Base-by-base conservation (phyloP, 2,888 invertebrate genomes). In the Hipparchia semele region DNA sequence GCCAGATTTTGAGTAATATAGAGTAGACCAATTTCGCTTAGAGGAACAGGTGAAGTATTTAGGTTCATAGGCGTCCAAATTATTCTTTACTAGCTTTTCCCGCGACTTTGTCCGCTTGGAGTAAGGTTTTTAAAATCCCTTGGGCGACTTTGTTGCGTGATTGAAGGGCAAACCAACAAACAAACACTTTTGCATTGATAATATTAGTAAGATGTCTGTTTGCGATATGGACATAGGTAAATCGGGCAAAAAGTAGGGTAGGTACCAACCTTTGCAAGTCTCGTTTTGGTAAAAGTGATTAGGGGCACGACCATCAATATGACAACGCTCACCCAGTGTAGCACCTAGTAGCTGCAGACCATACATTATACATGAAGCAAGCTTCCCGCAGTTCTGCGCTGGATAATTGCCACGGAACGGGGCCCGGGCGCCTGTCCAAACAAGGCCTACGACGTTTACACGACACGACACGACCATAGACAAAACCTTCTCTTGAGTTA, bases 321-420 rank as follows among this genome's bases (percentile, higher is more conserved):
- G 61, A 67, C 68, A 65, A 9, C 13, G 67, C 73, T 71, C 73
- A 71, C 68, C 46, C 49, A 74, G 73, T 39, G 39, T 74, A 71
- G 33, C 33, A 3, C 23, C 33, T 39, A 64, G 64, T 49, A 51
- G 49, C 51, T 10, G 69, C 71, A 72, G 71, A 71, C 72, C 76
- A 78, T 79, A 76, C 77, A 79, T 79, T 73, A 79, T 74, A 77
- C 79, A 79, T 79, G 65, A 78, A 78, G 75, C 51, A 12, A 51
- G 69, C 69, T 71, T 71, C 75, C 79, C 80, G 76, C 69, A 68
- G 71, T 65, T 33, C 73, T 73, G 72, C 75, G 75, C 72, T 71
- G 74, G 53, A 75, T 82, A 81, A 82, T 85, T 86, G 83, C 85
- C 76, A 77, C 81, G 78, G 80, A 85, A 85, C 86, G 82, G 85